Conservation (phyloP, 2,113 vertebrate species). For the Natator depressus region DNA sequence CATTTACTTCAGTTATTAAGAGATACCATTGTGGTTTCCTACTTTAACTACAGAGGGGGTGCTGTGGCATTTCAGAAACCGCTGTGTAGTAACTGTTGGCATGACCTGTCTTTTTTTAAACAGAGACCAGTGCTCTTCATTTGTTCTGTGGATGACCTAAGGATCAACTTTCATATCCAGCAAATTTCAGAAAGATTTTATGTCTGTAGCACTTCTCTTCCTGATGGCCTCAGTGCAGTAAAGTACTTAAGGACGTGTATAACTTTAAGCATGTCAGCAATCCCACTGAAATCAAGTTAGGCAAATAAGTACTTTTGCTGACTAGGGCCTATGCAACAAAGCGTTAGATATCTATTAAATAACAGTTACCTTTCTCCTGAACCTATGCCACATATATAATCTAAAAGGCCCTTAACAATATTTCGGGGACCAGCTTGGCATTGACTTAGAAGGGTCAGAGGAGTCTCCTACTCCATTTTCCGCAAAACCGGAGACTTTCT, state of each 20-base stretch:
- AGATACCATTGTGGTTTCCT: slow-evolving; percentile 1
- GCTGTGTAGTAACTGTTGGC: neutral
- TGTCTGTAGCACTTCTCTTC: neutral
- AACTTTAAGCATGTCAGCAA: neutral
- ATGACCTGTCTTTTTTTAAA: neutral
- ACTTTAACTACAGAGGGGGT: neutral
- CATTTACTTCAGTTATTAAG: neutral
- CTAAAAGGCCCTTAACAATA: neutral
- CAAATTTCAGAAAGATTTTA: neutral
- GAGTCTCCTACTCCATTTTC: neutral
- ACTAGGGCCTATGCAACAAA: neutral
- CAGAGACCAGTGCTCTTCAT: neutral
- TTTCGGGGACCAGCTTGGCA: fast-evolving
- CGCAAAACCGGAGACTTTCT: neutral
- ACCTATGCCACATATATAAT: neutral
- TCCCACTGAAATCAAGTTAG: neutral
- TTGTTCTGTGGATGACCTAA: neutral
- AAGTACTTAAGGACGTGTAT: neutral
- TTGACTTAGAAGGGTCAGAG: neutral
- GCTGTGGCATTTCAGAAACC: neutral
- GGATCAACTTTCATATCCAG: neutral
- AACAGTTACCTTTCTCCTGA: neutral
- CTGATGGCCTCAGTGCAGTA: neutral
- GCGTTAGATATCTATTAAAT: neutral
- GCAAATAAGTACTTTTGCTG: neutral